These are phyloP conservation scores for Parauchenoglanis punctatus DNA, from an alignment of 2,797 vertebrate species.

Conservation along the genomic window DNA sequence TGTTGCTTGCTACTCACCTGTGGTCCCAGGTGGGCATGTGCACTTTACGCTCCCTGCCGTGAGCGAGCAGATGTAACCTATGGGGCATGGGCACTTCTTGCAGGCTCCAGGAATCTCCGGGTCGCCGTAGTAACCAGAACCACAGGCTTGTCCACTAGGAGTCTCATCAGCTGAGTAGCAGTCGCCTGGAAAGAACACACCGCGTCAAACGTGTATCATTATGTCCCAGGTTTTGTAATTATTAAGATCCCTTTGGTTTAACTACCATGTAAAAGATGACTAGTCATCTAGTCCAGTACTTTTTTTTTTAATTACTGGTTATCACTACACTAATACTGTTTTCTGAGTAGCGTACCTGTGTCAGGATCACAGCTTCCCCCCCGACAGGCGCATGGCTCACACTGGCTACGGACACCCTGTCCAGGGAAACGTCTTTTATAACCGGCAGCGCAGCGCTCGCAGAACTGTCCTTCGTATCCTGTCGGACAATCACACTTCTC, in stretches of 20 bases:
- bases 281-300: background rate
- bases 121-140: conserved; percentile 80
- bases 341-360: conserved; percentile 73
- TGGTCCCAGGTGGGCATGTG: conserved; percentile 80
- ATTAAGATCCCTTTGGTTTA: no score
- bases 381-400: conserved; percentile 82
- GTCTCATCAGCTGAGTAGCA: conserved; percentile 89
- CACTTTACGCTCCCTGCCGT: conserved; percentile 74
- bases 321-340: background rate
- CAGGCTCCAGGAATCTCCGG: conserved; percentile 68
- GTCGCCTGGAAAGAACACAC: conserved; percentile 74
- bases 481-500: conserved; percentile 81
- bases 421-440: conserved; percentile 75
- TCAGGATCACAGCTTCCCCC: conserved; percentile 86
- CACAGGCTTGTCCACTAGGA: conserved; percentile 70
- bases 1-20: conserved; percentile 72
- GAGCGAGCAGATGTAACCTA: conserved; percentile 77
- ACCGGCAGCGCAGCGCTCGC: conserved; percentile 81
- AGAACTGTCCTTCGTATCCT: conserved; percentile 83
- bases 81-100: conserved; percentile 79
- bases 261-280: background rate
- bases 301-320: background rate
- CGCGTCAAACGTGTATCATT: background rate
- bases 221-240: background rate
- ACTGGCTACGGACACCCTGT: conserved; percentile 78